Percentiles rank a stretch among this genome's conserved stretches.
phyloP scores from a whole-genome alignment of 1,140 invertebrate genomes.

The Dinothrombium tinctorium region DNA sequence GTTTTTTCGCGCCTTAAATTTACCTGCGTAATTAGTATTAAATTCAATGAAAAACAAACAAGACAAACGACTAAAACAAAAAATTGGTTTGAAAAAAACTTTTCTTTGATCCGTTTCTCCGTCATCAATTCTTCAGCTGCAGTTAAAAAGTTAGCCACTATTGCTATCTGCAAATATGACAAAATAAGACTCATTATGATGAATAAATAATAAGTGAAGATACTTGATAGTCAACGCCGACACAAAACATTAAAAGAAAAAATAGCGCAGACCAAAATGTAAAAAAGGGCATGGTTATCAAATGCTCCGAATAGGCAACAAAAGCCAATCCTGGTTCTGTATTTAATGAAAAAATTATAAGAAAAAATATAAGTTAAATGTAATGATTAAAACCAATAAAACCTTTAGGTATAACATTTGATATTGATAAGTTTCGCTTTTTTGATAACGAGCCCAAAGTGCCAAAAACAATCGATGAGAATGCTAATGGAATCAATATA shows the following conservation, averaged over 20 bases:
- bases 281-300: neutral
- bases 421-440: neutral
- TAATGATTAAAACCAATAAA: too few species aligned
- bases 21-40: neutral
- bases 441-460: neutral
- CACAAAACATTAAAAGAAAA: neutral
- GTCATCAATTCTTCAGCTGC: neutral
- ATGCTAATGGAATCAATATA: neutral
- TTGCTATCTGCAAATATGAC: neutral
- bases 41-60: neutral
- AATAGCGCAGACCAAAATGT: neutral
- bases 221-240: neutral
- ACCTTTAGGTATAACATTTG: neutral
- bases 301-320: neutral
- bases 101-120: neutral
- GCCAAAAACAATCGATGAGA: neutral
- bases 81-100: neutral
- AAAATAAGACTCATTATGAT: neutral
- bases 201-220: neutral
- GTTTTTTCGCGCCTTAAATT: neutral
- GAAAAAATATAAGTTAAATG: too few species aligned
- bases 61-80: neutral
- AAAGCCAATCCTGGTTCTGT: slow-evolving; percentile 1
- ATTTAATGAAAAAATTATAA: too few species aligned
- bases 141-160: neutral